These are phyloP conservation scores for Sinocyclocheilus anophthalmus DNA, from an alignment of 2,113 vertebrate genomes.

Conservation along the genomic window DNA sequence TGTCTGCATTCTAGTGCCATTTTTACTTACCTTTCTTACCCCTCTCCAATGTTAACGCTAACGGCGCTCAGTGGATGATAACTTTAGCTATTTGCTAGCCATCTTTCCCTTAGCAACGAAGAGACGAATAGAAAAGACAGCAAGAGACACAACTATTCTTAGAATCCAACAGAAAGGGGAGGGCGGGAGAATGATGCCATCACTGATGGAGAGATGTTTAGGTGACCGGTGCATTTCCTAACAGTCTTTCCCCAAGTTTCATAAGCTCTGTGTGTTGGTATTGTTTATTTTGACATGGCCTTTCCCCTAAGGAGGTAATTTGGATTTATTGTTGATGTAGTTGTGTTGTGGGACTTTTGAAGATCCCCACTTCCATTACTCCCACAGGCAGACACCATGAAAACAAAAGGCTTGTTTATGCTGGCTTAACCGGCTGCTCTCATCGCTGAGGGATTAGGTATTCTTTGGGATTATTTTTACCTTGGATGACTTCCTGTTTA, in stretches of 20 bases:
- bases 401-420: conserved; percentile 61
- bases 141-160: conserved; percentile 62
- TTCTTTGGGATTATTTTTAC: conserved; percentile 58
- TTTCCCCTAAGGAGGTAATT: not conserved
- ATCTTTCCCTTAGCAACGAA: conserved; percentile 63
- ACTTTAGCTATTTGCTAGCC: conserved; percentile 61
- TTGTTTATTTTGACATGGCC: conserved; percentile 27
- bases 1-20: conserved; percentile 48
- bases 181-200: conserved; percentile 29
- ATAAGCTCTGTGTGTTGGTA: conserved; percentile 38
- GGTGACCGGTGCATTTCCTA: conserved; percentile 38
- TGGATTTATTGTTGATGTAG: not conserved
- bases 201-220: conserved; percentile 13
- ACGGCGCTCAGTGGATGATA: conserved; percentile 58
- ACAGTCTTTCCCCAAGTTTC: not conserved
- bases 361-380: not conserved
- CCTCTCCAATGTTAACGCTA: conserved; percentile 7
- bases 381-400: conserved; percentile 41
- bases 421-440: conserved; percentile 52
- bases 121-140: conserved; percentile 63
- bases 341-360: not conserved
- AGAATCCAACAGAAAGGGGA: conserved; percentile 54
- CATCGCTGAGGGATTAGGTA: conserved; percentile 55
- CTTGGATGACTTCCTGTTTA: conserved; percentile 58
- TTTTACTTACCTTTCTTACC: conserved; percentile 52